Base-by-base conservation (phyloP, 1,140 invertebrate species). In the Chelonus insularis region DNA sequence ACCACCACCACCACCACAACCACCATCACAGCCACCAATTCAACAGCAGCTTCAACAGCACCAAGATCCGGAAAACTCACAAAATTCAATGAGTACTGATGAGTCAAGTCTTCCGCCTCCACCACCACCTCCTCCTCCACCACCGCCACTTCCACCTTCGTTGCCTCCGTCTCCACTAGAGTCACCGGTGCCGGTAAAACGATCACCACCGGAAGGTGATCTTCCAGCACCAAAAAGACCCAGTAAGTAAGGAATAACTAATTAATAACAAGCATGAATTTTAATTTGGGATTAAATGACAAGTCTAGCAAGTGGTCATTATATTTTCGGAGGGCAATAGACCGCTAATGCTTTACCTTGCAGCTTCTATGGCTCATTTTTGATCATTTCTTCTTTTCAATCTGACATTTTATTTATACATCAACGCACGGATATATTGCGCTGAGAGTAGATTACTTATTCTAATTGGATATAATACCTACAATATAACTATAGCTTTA, bases 201-300 rank as follows among this genome's bases (percentile, higher is more conserved):
- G 82, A 62, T 80, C 80, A 8, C 76, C 79, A 4, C 69, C 79
- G 0, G 81, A 84, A 50, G 75, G 73, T 14, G 81, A 84, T 64
- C 57, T 78, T 25, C 73, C 81, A 50, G 77, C 74, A 37, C 87
- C 89, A 6, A 91, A 91, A 74, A 84, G 88, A 77, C 88, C 88
- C 63, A 90, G 89, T 91, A 83, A 88, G 88, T 85, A 7, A 48
- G 3, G 0, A 21, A n/a, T 14, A 9, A 21, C 18, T 48, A 25
- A n/a, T 55, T 2, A 21, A 32, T 34, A 14, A 32, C 9, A 16
- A 34, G 52, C 52, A 55, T 55, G 52, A 18, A 3, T 14, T 36
- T 18, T 39, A 20, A 20, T 18, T 14, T 16, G 41, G 18, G 32
- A 4, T 51, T 51, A 34, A 8, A 55, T 55, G 12, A 55, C n/a